Conservation (phyloP, 2,113 vertebrate species). For the Oreochromis aureus region DNA sequence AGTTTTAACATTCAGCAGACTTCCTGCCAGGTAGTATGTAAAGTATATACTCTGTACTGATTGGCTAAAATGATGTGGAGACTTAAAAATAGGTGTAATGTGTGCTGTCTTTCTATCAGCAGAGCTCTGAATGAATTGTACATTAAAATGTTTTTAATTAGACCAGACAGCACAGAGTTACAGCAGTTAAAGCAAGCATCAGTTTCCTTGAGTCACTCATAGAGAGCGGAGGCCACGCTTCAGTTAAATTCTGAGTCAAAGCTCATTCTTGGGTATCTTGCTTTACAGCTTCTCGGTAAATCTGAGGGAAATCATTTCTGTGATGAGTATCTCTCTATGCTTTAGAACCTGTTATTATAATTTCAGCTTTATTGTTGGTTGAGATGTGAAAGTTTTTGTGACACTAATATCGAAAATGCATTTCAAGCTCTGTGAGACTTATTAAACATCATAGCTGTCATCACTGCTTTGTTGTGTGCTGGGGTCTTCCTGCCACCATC, state of each 20-base stretch:
- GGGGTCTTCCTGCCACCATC: not conserved
- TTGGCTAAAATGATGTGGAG: not conserved
- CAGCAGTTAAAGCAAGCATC: not conserved
- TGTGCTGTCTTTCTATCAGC: not conserved
- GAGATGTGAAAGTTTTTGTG: not conserved
- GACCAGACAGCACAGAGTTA: not conserved
- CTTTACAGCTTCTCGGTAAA: not conserved
- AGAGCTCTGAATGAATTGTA: not conserved
- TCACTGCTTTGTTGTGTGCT: not conserved
- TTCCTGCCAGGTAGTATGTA: not conserved
- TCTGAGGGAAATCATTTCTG: not conserved
- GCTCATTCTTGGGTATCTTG: not conserved
- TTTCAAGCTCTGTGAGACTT: not conserved
- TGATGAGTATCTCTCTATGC: not conserved
- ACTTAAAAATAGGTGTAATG: not conserved
- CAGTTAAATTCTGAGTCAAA: not conserved
- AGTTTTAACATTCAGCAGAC: not conserved
- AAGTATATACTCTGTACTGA: not conserved
- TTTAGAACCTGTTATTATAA: not conserved
- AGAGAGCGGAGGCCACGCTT: not conserved
- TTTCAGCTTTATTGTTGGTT: not conserved
- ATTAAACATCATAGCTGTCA: not conserved
- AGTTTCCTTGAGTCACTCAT: not conserved
- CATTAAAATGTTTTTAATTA: not conserved
- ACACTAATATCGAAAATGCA: not conserved